Conservation (phyloP, 2,888 invertebrate genomes). For the Apamea sordens region DNA sequence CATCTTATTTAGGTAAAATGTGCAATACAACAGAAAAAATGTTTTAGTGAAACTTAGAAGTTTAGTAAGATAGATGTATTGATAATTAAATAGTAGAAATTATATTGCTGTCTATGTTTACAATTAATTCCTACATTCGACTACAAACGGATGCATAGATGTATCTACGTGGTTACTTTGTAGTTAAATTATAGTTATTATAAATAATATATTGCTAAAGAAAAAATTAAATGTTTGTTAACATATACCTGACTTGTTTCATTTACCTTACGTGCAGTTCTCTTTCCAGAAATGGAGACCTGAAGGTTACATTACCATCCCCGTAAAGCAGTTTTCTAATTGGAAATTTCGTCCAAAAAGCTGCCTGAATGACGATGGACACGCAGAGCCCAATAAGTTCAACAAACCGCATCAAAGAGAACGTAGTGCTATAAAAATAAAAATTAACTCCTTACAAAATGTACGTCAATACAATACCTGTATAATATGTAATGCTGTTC, state of each 20-base stretch:
- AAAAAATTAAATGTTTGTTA: slow-evolving; percentile 90
- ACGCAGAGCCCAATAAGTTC: background rate
- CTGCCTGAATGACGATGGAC: background rate
- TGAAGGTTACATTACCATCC: background rate
- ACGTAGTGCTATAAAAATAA: background rate
- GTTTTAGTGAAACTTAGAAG: slow-evolving; percentile 75
- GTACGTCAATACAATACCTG: too few relatives aligned
- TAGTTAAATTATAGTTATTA: slow-evolving; percentile 89
- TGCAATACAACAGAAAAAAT: slow-evolving; percentile 86
- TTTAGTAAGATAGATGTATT: slow-evolving; percentile 79
- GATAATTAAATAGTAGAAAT: slow-evolving; percentile 79
- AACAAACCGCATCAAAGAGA: background rate
- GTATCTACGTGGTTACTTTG: slow-evolving; percentile 81
- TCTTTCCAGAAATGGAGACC: background rate
- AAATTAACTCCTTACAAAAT: too few relatives aligned
- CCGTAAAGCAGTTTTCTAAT: background rate
- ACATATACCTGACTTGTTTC: slow-evolving; percentile 74
- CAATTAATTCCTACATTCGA: slow-evolving; percentile 75
- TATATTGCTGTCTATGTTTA: slow-evolving; percentile 82
- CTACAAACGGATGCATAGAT: slow-evolving; percentile 74
- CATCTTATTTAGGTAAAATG: slow-evolving; percentile 75
- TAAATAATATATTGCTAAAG: slow-evolving; percentile 90
- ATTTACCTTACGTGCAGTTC: slow-evolving; percentile 36
- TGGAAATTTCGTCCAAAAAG: background rate
- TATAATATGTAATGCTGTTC: background rate